Evolutionary conservation across 92 coral and sea anemone genomes (phyloP), one percentile per base, ranked within the genome.

Genomic region (Micromussa lordhowensis): DNA sequence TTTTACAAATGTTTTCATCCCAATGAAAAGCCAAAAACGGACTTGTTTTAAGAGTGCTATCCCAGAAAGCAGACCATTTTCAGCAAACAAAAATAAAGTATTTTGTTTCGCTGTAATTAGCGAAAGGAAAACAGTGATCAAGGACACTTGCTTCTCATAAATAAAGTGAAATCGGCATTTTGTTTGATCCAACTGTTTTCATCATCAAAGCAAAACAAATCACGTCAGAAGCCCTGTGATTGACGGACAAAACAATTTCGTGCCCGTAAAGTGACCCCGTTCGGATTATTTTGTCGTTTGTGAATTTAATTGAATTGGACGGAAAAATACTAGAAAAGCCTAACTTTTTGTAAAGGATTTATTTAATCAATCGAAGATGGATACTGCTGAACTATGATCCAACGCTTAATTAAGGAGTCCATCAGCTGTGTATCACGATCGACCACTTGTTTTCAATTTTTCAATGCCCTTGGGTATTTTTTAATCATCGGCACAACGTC

Each of bases 121-220:
- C 49, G 0, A 35, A 71, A 71, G 51, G 78, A 36, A 73, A 34
- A 73, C 22, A 34, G 38, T 4, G n/a, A 32, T 18, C n/a, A 17
- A 44, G 26, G 51, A 5, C 78, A 80, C 53, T 31, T 59, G 16
- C 19, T 61, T 19, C 83, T 34, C 11, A 80, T 80, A 7, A 80
- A 80, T 80, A 58, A 64, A 13, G 32, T 61, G 12, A 61, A 61
- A 61, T 61, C 54, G 72, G 68, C 49, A 32, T 36, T 79, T 44
- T 66, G 35, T 66, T 17, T 82, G 22, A 14, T 32, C 38, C 77
- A 71, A 34, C 9, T 58, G 22, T 53, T 80, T 80, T 80, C 16
- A 59, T 80, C 51, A 77, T 77, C 63, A 77, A 74, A 77, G 51
- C 63, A 77, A 77, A 31, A 22, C 83, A 34, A 61, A 51, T 31